These are phyloP conservation scores for Esperia sulphurella DNA, from an alignment of 2,888 invertebrate genomes.

Conservation along the genomic window DNA sequence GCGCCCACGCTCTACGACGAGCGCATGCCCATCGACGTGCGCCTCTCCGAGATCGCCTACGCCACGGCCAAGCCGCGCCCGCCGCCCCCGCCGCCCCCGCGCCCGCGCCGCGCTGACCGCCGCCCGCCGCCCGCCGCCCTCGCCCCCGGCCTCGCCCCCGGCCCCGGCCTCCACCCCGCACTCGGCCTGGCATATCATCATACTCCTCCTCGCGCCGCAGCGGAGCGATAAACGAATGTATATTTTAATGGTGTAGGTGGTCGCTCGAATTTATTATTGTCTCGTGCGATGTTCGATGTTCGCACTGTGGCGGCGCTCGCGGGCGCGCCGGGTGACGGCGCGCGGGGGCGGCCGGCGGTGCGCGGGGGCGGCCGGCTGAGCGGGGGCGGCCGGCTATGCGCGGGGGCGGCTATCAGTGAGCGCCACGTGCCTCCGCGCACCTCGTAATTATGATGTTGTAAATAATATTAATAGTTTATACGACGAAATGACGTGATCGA, in stretches of 20 bases:
- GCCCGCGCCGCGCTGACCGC: constrained; percentile 13
- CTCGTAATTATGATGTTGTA: constrained; percentile 44
- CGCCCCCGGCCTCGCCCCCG: too few relatives aligned
- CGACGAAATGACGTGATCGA: constrained; percentile 62
- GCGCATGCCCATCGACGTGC: constrained; percentile 91
- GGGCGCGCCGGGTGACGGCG: not conserved
- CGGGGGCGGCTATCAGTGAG: constrained; percentile 20
- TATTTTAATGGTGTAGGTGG: too few relatives aligned
- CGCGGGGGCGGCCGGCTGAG: constrained; percentile 21
- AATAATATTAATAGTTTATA: constrained; percentile 62
- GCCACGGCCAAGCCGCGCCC: constrained; percentile 90
- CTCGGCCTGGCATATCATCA: too few relatives aligned
- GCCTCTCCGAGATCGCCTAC: constrained; percentile 93
- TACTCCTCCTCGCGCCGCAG: too few relatives aligned
- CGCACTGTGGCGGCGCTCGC: constrained; percentile 4
- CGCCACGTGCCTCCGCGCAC: constrained; percentile 19
- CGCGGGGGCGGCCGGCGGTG: not conserved
- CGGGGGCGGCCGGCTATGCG: constrained; percentile 26
- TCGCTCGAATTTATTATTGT: too few relatives aligned
- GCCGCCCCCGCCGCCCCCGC: constrained; percentile 55
- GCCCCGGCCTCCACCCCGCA: too few relatives aligned
- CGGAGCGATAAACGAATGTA: too few relatives aligned
- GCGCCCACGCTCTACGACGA: constrained; percentile 97
- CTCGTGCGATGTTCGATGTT: too few relatives aligned
- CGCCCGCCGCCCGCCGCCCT: not conserved